These are phyloP conservation scores for Thecophora atra DNA, from an alignment of 2,888 invertebrate species.

Conservation along the genomic window DNA sequence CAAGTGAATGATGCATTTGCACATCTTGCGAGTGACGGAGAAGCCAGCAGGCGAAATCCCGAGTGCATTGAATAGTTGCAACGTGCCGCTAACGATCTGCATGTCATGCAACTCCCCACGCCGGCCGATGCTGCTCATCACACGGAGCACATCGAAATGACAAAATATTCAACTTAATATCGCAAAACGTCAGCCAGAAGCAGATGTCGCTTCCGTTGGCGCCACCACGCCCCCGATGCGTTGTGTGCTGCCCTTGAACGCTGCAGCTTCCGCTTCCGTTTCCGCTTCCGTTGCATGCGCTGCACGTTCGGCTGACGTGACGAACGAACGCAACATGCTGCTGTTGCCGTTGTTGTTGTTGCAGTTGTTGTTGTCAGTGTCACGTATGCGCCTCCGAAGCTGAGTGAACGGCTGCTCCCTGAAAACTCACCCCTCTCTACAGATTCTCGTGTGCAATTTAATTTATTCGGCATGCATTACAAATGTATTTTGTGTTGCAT, in stretches of 20 bases:
- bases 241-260: conserved; percentile 21
- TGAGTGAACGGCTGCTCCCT: conserved; percentile 2
- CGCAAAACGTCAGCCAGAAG: neutral
- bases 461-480: conserved; percentile 37
- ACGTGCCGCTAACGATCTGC: neutral
- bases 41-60: too few relatives aligned
- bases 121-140: conserved; percentile 38
- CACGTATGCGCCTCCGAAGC: neutral
- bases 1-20: too few relatives aligned
- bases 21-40: too few relatives aligned
- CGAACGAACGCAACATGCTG: neutral
- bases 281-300: conserved; percentile 39
- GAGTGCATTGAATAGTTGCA: neutral
- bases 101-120: conserved; percentile 18
- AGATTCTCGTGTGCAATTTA: conserved; percentile 27
- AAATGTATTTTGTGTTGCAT: neutral
- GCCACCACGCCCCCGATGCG: neutral
- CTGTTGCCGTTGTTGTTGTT: neutral
- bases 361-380: neutral
- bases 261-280: too few relatives aligned
- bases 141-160: conserved; percentile 37
- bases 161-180: conserved; percentile 23
- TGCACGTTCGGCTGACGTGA: conserved; percentile 24
- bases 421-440: neutral
- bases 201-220: neutral